Conservation (phyloP, 2,888 invertebrate species). For the Pherbina coryleti region DNA sequence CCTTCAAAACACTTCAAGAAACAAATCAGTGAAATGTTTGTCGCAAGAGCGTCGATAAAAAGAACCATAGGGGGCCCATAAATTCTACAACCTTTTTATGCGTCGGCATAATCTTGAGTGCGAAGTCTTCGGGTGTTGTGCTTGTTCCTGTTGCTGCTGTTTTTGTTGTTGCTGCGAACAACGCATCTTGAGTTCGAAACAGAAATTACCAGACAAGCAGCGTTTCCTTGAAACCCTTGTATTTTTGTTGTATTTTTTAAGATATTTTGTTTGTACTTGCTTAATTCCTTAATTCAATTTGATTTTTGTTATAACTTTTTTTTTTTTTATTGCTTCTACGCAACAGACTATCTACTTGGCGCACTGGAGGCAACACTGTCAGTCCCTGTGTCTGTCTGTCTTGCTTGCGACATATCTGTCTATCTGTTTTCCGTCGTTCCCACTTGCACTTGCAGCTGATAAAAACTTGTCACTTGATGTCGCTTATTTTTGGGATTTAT, state of each 20-base stretch:
- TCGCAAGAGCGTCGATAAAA: constrained; percentile 64
- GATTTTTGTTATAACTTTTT: constrained; percentile 2
- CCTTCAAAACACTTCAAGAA: constrained; percentile 48
- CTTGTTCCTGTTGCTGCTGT: background rate
- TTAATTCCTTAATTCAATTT: constrained; percentile 12
- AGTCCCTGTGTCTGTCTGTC: background rate
- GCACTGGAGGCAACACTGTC: background rate
- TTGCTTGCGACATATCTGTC: background rate
- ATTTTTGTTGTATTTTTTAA: background rate
- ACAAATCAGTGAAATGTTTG: constrained; percentile 36
- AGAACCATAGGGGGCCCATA: constrained; percentile 61
- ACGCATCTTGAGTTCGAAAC: background rate
- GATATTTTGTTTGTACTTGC: background rate
- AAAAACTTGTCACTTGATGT: constrained; percentile 38
- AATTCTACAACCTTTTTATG: constrained; percentile 57
- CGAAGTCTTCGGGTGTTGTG: background rate
- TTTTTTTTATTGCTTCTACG: too few relatives aligned
- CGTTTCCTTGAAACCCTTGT: background rate
- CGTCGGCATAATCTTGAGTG: background rate
- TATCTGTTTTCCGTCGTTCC: background rate
- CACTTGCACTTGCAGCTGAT: constrained; percentile 34
- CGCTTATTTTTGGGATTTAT: constrained; percentile 3
- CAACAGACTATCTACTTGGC: background rate
- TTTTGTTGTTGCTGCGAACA: background rate
- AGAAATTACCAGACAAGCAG: too few relatives aligned